Percentiles rank a stretch among this genome's conserved stretches.
phyloP scores from a whole-genome alignment of 2,797 vertebrate species.

The Myotis planiceps region DNA sequence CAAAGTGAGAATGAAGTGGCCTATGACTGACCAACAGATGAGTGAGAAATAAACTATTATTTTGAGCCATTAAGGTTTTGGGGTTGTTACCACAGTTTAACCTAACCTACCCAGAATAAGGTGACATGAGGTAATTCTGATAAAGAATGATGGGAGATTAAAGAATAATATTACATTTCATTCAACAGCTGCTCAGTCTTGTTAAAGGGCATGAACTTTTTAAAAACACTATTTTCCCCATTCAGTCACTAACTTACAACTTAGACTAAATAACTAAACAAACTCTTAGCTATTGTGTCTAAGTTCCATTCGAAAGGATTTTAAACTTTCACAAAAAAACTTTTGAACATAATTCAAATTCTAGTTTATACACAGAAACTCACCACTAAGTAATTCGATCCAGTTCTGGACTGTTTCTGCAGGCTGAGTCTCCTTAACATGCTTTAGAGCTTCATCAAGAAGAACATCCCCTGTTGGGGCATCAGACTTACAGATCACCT shows the following conservation, averaged over 20 bases:
- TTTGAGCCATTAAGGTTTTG: neutral
- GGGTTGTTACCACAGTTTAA: neutral
- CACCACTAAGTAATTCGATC: constrained; percentile 98
- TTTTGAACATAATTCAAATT: neutral
- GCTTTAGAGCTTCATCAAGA: constrained; percentile 97
- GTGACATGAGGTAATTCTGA: neutral
- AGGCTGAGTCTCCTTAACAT: constrained; percentile 97
- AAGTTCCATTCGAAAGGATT: constrained; percentile 33
- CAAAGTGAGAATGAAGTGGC: neutral
- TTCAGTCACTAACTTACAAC: neutral
- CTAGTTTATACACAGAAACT: constrained; percentile 79
- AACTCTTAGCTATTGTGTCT: neutral
- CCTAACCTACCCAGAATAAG: neutral
- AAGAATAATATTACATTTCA: neutral
- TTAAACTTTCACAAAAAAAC: neutral
- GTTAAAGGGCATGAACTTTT: neutral
- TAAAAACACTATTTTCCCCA: neutral
- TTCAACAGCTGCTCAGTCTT: neutral
- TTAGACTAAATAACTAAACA: constrained; percentile 14
- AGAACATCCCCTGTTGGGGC: constrained; percentile 97
- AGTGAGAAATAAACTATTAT: neutral
- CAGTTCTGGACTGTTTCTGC: constrained; percentile 98
- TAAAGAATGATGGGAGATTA: neutral
- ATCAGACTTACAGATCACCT: constrained; percentile 98
- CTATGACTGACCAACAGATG: neutral